phyloP scores from a whole-genome alignment of 2,888 invertebrate genomes.

The Morpho achilles region DNA sequence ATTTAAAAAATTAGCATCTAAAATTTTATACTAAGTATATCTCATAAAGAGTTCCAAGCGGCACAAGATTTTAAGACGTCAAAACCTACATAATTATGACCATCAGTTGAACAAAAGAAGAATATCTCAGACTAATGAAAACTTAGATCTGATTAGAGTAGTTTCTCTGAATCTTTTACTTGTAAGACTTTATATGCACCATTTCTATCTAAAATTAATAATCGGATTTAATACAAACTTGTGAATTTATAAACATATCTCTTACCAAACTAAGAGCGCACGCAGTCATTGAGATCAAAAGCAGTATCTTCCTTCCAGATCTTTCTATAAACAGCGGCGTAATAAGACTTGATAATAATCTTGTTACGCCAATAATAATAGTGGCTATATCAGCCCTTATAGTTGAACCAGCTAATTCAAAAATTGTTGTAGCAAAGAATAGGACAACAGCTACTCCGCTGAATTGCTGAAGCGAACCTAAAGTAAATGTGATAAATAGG shows the following conservation, averaged over 20 bases:
- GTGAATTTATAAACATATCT: not conserved
- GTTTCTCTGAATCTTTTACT: no score
- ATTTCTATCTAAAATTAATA: no score
- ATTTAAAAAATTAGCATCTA: no score
- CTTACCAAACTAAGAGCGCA: slow-evolving; percentile 37
- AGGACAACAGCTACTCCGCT: slow-evolving; percentile 41
- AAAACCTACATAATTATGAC: no score
- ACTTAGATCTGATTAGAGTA: no score
- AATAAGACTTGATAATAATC: slow-evolving; percentile 36
- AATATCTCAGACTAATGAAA: no score
- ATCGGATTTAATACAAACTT: no score
- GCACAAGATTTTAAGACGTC: no score
- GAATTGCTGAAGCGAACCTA: slow-evolving; percentile 38
- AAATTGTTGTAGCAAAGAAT: slow-evolving; percentile 44
- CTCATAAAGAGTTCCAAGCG: no score
- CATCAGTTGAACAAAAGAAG: not conserved
- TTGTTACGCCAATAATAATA: slow-evolving; percentile 39
- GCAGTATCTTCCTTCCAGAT: slow-evolving; percentile 39
- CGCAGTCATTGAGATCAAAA: slow-evolving; percentile 39
- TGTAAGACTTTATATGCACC: no score
- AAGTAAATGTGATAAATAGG: slow-evolving; percentile 37
- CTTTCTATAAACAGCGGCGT: slow-evolving; percentile 42
- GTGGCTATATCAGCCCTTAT: slow-evolving; percentile 41
- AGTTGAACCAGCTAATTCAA: slow-evolving; percentile 39
- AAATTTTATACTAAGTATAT: no score